Base-by-base conservation (phyloP, 2,113 vertebrate species). In the Triplophysa rosa region DNA sequence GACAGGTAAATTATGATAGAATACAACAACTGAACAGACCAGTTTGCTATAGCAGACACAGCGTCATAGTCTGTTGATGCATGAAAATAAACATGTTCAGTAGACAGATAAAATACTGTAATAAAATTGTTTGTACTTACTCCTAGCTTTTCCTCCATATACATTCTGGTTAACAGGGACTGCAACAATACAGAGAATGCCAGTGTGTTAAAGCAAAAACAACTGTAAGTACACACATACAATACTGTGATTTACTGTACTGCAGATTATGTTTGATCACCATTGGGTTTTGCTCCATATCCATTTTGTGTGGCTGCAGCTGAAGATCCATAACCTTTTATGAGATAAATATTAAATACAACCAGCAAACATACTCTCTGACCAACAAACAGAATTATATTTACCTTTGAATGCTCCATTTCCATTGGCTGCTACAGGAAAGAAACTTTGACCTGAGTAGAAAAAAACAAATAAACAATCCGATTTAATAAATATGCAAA, bases 31-130 rank as follows among this genome's bases (percentile, higher is more conserved):
- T 49, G 12, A 29, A 1, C 4, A 3, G 40, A 42, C 40, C 70
- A 33, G 59, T 66, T 75, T 24, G 63, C 21, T 23, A 47, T 47
- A 78, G 45, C 77, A 76, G 77, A 59, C 59, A 52, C 61, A 24
- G 54, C 59, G 37, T 68, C 40, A 37, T 80, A 77, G 1, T 37
- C 64, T 78, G 52, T n/a, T 14, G n/a, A 69, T 24, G 16, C 16
- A 49, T 49, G 47, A 49, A 49, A 49, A 2, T 1, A 49, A 49
- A 13, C 10, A 4, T 49, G 47, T 49, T 56, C n/a, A 56, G 7
- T n/a, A 7, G 9, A 56, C 17, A n/a, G 4, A 56, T 56, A 56
- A 56, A 8, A n/a, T n/a, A n/a, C 54, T 19, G 54, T 2, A 8
- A n/a, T 56, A 56, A 56, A 7, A 56, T n/a, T 9, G 7, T 8